Evolutionary conservation across 92 coral and sea anemone genomes (phyloP).

Genomic region (Zoanthus solanderi): DNA sequence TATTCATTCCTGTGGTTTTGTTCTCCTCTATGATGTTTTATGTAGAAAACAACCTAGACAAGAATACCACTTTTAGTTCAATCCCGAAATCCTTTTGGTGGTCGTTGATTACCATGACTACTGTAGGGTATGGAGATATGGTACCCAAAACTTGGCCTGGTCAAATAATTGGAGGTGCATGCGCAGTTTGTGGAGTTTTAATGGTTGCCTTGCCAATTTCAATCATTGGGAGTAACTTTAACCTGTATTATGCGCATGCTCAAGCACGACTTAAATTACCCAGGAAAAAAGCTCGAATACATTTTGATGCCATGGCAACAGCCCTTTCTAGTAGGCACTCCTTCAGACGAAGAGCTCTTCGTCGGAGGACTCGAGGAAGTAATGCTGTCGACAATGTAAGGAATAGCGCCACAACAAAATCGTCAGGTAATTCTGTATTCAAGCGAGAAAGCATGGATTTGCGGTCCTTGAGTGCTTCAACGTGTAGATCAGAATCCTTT

Average conservation of each 20-base stretch:
- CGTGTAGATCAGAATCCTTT: conserved; percentile 37
- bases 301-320: conserved; percentile 77
- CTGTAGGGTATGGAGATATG: conserved; percentile 93
- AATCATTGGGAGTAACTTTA: conserved; percentile 88
- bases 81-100: conserved; percentile 93
- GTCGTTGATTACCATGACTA: conserved; percentile 93
- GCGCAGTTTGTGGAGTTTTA: conserved; percentile 86
- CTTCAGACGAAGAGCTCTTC: conserved; percentile 67
- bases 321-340: conserved; percentile 67
- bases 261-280: conserved; percentile 90
- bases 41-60: conserved; percentile 70
- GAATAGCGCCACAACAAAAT: neutral
- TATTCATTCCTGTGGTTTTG: conserved; percentile 84
- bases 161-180: conserved; percentile 82
- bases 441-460: conserved; percentile 28
- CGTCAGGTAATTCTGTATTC: neutral
- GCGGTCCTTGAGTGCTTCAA: conserved; percentile 55
- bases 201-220: conserved; percentile 93
- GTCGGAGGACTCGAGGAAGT: conserved; percentile 64
- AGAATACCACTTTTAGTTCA: conserved; percentile 82
- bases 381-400: conserved; percentile 23
- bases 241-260: conserved; percentile 87
- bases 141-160: conserved; percentile 81
- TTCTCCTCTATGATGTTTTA: conserved; percentile 91
- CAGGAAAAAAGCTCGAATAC: conserved; percentile 65